phyloP scores from a whole-genome alignment of 2,888 invertebrate species.

The Hedya salicella region DNA sequence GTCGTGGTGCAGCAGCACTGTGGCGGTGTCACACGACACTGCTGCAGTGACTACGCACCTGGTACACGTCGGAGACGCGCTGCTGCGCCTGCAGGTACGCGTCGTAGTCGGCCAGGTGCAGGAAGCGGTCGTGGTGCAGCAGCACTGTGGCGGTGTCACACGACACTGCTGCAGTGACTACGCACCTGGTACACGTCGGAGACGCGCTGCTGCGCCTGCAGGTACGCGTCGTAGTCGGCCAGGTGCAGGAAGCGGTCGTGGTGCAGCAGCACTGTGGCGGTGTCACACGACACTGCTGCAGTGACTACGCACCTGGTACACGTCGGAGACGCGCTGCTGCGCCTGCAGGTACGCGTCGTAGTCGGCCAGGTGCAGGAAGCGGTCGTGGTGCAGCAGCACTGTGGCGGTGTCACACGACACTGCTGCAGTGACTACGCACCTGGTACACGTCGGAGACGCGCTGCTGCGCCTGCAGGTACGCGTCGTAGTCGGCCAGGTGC shows the following conservation, averaged over 20 bases:
- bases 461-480: slow-evolving; percentile 97
- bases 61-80: slow-evolving; percentile 92
- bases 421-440: slow-evolving; percentile 92
- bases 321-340: slow-evolving; percentile 94
- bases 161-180: slow-evolving; percentile 95
- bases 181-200: slow-evolving; percentile 87
- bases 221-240: slow-evolving; percentile 98
- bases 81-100: slow-evolving; percentile 97
- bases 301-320: slow-evolving; percentile 81
- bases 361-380: slow-evolving; percentile 97
- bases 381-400: slow-evolving; percentile 96
- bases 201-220: slow-evolving; percentile 96
- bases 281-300: slow-evolving; percentile 93
- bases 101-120: slow-evolving; percentile 97
- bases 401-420: slow-evolving; percentile 95
- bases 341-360: slow-evolving; percentile 96
- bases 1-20: slow-evolving; percentile 97
- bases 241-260: slow-evolving; percentile 97
- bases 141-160: slow-evolving; percentile 96
- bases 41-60: no score
- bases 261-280: slow-evolving; percentile 95
- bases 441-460: slow-evolving; percentile 92
- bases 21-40: slow-evolving; percentile 95
- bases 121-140: slow-evolving; percentile 97
- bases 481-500: slow-evolving; percentile 97